Evolutionary conservation across 2,113 vertebrate genomes (phyloP).

Genomic region (Benthochromis sp.): DNA sequence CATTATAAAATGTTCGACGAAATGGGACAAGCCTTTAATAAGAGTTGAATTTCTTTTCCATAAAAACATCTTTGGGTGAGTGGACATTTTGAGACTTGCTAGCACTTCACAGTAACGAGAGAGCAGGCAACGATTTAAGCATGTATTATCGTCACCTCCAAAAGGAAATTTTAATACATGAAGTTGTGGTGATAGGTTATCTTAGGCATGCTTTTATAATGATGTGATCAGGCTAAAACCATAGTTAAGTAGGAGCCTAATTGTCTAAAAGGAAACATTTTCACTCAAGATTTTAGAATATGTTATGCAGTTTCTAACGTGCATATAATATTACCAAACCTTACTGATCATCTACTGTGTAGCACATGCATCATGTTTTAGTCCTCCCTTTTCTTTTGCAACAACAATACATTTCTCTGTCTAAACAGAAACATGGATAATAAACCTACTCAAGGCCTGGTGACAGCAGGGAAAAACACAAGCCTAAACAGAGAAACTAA

Average conservation of each 20-base stretch:
- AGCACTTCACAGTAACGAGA: neutral
- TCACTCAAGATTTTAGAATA: neutral
- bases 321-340: neutral
- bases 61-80: neutral
- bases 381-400: neutral
- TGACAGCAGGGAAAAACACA: slow-evolving; percentile 53
- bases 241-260: neutral
- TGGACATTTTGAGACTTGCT: neutral
- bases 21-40: neutral
- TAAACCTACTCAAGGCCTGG: slow-evolving; percentile 9
- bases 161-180: neutral
- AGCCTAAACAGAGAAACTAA: slow-evolving; percentile 57
- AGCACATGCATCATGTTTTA: neutral
- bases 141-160: neutral
- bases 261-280: neutral
- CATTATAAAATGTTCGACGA: neutral
- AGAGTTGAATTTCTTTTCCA: neutral
- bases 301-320: neutral
- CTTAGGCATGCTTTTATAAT: neutral
- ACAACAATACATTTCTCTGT: slow-evolving; percentile 10
- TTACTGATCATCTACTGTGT: neutral
- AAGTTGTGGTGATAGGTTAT: neutral
- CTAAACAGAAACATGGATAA: slow-evolving; percentile 33
- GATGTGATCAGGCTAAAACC: neutral
- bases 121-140: neutral